These are phyloP conservation scores for Prinia subflava DNA, from an alignment of 2,113 vertebrate genomes.

Conservation along the genomic window DNA sequence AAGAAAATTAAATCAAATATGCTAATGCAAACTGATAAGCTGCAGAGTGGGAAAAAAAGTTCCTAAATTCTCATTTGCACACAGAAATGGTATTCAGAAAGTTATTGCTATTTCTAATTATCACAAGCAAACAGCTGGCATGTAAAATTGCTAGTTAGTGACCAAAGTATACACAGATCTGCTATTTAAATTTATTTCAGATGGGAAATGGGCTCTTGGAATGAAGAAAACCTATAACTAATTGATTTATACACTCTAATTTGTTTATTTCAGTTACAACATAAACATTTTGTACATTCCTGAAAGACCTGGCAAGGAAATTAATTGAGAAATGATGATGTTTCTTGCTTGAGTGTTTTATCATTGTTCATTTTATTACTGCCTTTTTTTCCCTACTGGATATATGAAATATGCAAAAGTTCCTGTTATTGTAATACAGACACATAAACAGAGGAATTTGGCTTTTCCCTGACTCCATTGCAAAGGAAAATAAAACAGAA, in stretches of 20 bases:
- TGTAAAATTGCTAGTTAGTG: not conserved
- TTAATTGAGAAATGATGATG: not conserved
- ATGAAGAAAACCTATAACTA: not conserved
- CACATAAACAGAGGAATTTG: not conserved
- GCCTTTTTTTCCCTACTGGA: not conserved
- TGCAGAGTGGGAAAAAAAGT: not conserved
- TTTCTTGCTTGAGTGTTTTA: not conserved
- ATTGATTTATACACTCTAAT: not conserved
- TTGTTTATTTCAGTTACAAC: not conserved
- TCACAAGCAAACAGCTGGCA: not conserved
- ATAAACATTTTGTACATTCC: not conserved
- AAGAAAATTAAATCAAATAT: not conserved
- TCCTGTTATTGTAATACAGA: not conserved
- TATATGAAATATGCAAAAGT: not conserved
- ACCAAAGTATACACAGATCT: not conserved
- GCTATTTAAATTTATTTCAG: not conserved
- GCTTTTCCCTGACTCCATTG: not conserved
- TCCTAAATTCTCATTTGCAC: not conserved
- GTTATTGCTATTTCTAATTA: not conserved
- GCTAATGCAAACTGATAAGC: not conserved
- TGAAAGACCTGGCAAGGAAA: not conserved
- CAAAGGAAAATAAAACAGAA: not conserved
- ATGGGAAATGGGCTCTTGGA: not conserved
- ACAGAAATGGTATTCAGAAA: not conserved
- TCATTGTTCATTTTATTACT: not conserved